Conservation (phyloP, 1,140 invertebrate species). For the Lordiphosa collinella region DNA sequence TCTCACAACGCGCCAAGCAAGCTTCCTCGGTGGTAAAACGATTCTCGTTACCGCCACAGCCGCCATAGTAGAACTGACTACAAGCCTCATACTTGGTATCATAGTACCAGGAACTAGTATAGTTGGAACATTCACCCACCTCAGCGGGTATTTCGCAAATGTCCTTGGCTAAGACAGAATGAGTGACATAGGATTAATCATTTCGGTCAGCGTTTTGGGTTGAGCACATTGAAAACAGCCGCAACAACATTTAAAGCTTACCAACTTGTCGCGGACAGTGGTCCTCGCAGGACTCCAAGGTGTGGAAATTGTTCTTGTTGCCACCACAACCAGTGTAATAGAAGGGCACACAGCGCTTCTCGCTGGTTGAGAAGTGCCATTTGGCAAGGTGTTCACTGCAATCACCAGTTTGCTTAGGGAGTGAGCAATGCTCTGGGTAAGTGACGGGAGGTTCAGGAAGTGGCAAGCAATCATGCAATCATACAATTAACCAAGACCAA, state of each 20-base stretch:
- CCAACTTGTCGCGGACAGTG: constrained; percentile 89
- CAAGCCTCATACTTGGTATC: constrained; percentile 87
- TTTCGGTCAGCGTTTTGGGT: neutral
- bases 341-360: constrained; percentile 95
- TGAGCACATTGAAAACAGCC: constrained; percentile 62
- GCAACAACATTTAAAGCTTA: constrained; percentile 81
- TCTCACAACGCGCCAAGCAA: constrained; percentile 84
- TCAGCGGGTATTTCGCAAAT: constrained; percentile 87
- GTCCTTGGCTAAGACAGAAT: constrained; percentile 80
- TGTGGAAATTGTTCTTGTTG: constrained; percentile 93
- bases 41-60: constrained; percentile 90
- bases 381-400: constrained; percentile 88
- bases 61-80: constrained; percentile 89
- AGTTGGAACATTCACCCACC: constrained; percentile 89
- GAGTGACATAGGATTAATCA: constrained; percentile 6
- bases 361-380: constrained; percentile 92
- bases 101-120: constrained; percentile 90
- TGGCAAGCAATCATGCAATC: constrained; percentile 49
- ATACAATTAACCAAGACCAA: constrained; percentile 49
- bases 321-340: constrained; percentile 96
- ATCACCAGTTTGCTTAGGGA: constrained; percentile 88
- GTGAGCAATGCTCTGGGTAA: constrained; percentile 87
- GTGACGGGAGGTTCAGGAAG: constrained; percentile 32
- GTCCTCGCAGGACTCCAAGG: constrained; percentile 87
- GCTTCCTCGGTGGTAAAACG: constrained; percentile 86